These are phyloP conservation scores for Euura saliciscinereae DNA, from an alignment of 1,140 invertebrate species.

Conservation along the genomic window DNA sequence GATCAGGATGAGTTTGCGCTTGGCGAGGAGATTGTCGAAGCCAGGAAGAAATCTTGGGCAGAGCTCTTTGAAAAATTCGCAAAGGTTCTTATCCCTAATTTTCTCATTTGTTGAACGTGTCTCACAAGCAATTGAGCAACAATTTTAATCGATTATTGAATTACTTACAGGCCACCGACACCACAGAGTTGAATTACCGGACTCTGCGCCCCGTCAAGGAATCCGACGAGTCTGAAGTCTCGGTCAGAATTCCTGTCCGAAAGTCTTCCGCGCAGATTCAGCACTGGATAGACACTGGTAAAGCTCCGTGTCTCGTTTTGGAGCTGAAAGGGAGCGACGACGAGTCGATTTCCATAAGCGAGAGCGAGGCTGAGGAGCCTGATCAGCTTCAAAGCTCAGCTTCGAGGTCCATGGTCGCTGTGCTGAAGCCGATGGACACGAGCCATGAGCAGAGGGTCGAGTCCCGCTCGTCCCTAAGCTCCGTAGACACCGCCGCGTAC, in stretches of 20 bases:
- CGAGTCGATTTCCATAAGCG: background rate
- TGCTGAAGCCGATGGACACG: background rate
- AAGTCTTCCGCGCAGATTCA: conserved; percentile 37
- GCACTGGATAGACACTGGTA: conserved; percentile 48
- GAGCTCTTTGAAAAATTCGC: conserved; percentile 37
- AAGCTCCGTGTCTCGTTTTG: conserved; percentile 29
- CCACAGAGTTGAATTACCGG: conserved; percentile 22
- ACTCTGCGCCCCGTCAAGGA: conserved; percentile 19
- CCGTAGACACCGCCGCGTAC: conserved; percentile 44
- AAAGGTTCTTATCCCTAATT: background rate
- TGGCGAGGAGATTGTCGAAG: conserved; percentile 24
- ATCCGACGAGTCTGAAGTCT: conserved; percentile 4
- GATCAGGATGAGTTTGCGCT: conserved; percentile 2
- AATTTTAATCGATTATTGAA: background rate
- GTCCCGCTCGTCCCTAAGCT: conserved; percentile 28
- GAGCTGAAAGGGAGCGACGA: background rate
- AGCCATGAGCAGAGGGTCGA: background rate
- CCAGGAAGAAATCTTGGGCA: conserved; percentile 29
- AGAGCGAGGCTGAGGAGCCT: background rate
- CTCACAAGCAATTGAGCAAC: too few species aligned
- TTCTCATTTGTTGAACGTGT: too few species aligned
- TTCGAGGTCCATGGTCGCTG: background rate
- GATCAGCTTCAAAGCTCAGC: background rate
- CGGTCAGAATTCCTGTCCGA: conserved; percentile 24
- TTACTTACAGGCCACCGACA: conserved; percentile 15